Evolutionary conservation across 1,140 invertebrate genomes (phyloP), one percentile per base, ranked within the genome.

Genomic region (Calliopsis andreniformis): DNA sequence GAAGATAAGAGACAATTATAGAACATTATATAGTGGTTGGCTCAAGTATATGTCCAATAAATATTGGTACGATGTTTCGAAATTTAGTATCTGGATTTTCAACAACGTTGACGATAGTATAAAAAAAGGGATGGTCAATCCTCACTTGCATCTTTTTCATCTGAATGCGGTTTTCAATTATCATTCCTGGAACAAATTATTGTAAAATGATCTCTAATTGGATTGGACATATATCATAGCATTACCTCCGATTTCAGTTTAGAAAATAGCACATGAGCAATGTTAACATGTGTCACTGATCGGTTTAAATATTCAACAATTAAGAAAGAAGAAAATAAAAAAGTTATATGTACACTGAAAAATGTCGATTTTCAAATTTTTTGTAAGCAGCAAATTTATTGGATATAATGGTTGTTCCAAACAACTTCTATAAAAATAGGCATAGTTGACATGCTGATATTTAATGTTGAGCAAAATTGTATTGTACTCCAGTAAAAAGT

Each of bases 111-210:
- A 51, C 28, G 55, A 87, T 84, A 32, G 32, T 73, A 72, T 77
- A 86, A n/a, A 79, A 5, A 56, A 82, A 86, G 0, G 85, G 79
- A 61, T 61, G 79, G 49, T 87, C 64, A 23, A 84, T 77, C 6
- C 10, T 35, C 53, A 82, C 16, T 8, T 18, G 1, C 10, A 1
- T 8, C 12, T 0, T 12, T n/a, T 14, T 14, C 20, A 4, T 14
- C 59, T 75, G 32, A 53, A 58, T 78, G 43, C 76, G 79, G 20
- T 16, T 0, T 51, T 25, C 12, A 0, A 67, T 1, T 42, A 4
- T 4, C 14, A 76, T 5, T 66, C 32, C 78, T 82, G 49, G 51
- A 82, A 77, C 53, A 76, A 53, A 71, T 53, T 28, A 43, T 64
- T 28, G 49, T 64, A 28, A 42, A 10, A 66, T 69, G 58, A 64